Percentiles rank a stretch among this genome's conserved stretches.
Conservation (phyloP, 2,113 vertebrate species). For the Zonotrichia leucophrys region DNA sequence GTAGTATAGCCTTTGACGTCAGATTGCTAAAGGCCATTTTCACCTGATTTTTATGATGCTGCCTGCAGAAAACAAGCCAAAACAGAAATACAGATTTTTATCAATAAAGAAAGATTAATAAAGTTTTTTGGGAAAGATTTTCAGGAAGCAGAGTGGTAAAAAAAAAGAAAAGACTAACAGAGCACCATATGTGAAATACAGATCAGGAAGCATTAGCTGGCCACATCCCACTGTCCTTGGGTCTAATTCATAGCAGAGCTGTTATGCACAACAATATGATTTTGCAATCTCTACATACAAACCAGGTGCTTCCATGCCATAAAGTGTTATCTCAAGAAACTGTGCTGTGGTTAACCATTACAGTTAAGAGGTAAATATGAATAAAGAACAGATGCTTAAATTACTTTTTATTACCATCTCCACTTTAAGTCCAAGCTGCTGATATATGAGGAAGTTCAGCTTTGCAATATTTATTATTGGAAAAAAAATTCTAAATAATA, state of each 20-base stretch:
- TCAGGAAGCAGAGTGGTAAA: slow-evolving; percentile 40
- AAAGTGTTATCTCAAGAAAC: not conserved
- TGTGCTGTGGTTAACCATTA: not conserved
- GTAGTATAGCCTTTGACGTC: slow-evolving; percentile 80
- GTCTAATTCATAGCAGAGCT: not conserved
- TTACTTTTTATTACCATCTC: not conserved
- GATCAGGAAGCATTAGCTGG: not conserved
- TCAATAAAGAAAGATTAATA: slow-evolving; percentile 15
- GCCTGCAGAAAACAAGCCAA: slow-evolving; percentile 37
- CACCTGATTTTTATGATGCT: slow-evolving; percentile 35
- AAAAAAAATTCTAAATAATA: not conserved
- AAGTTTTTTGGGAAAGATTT: not conserved
- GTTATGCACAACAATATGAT: not conserved
- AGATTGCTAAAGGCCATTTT: slow-evolving; percentile 86
- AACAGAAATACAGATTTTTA: not conserved
- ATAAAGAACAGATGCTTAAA: not conserved
- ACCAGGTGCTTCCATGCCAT: not conserved
- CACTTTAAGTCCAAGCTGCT: not conserved
- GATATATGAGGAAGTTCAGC: not conserved
- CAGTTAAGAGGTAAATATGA: not conserved
- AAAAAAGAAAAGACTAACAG: not conserved
- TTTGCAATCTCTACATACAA: not conserved
- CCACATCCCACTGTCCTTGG: not conserved
- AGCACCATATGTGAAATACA: not conserved
- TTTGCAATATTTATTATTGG: not conserved